Base-by-base conservation (phyloP, 2,113 vertebrate genomes). In the Erinaceus europaeus region DNA sequence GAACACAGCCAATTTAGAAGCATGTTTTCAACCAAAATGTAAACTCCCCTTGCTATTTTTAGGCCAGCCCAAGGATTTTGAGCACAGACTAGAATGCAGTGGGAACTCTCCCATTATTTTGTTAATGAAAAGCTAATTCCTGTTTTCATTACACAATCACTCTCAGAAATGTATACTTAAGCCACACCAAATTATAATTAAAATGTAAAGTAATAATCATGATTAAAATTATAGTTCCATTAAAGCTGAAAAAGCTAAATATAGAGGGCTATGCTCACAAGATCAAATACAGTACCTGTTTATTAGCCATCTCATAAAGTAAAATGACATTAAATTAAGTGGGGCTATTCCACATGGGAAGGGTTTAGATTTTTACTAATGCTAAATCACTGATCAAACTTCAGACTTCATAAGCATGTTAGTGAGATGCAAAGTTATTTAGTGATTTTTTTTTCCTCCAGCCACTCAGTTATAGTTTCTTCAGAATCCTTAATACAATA, bases 211-310 rank as follows among this genome's bases (percentile, higher is more conserved):
- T 97, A 97, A 97, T 97, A 97, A 97, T 96, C 96, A 93, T 97
- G 97, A 97, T 97, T 97, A 97, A 97, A 98, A 97, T 97, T 96
- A 97, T 48, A 96, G 96, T 97, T 97, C 94, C 94, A 96, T 97
- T 97, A 97, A 97, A 97, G 95, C 95, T 95, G 95, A 96, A 97
- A 97, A 97, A 96, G 91, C 96, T 96, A 94, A 97, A 96, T 95
- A 96, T 94, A 97, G 93, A 94, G 95, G 95, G 94, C 90, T 96
- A 97, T 53, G 94, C 46, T 64, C 86, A 96, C 94, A 96, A 97
- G 96, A 96, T 97, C 96, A 97, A 97, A 97, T 97, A 96, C 95
- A 97, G 96, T 97, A 96, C 95, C 96, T 97, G 96, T 97, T 97
- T 97, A 97, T 97, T 97, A 97, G 96, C 94, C 96, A 95, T 94